Percentiles rank a stretch among this genome's conserved stretches.
Evolutionary conservation across 1,140 invertebrate species (phyloP).

Genomic region (Rhizoglyphus robini): DNA sequence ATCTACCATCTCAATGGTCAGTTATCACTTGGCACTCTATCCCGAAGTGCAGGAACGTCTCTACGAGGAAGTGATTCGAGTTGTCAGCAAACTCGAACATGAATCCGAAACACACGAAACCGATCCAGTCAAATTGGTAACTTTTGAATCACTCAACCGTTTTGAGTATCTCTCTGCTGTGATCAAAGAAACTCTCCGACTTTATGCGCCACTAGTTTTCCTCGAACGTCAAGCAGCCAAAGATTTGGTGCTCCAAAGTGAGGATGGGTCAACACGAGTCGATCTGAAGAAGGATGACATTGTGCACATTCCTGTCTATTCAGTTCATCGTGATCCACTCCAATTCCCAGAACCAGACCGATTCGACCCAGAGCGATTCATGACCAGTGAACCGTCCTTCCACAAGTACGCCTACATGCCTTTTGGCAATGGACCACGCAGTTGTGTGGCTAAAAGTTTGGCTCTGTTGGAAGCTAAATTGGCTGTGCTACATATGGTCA

Average conservation of each 20-base stretch:
- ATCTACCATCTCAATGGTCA: conserved; percentile 40
- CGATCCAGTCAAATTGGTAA: conserved; percentile 14
- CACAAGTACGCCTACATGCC: conserved; percentile 6
- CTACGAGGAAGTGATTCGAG: neutral
- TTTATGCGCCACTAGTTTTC: conserved; percentile 31
- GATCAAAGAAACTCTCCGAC: conserved; percentile 34
- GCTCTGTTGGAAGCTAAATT: conserved; percentile 21
- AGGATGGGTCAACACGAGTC: neutral
- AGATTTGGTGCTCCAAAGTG: neutral
- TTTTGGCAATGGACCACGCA: conserved; percentile 17
- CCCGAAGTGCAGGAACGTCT: conserved; percentile 29
- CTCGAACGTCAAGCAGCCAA: conserved; percentile 36
- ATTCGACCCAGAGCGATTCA: conserved; percentile 25
- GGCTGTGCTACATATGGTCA: neutral
- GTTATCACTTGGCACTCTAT: conserved; percentile 43
- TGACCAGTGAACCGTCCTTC: neutral
- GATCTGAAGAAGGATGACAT: conserved; percentile 23
- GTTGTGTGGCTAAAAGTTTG: conserved; percentile 19
- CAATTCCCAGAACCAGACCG: conserved; percentile 26
- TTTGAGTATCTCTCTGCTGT: conserved; percentile 33
- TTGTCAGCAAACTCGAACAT: neutral
- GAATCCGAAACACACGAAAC: neutral
- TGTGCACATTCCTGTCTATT: conserved; percentile 25
- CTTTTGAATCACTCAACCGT: conserved; percentile 28
- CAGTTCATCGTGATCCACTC: conserved; percentile 25